phyloP scores from a whole-genome alignment of 2,113 vertebrate species.

The Colistium nudipinnis region DNA sequence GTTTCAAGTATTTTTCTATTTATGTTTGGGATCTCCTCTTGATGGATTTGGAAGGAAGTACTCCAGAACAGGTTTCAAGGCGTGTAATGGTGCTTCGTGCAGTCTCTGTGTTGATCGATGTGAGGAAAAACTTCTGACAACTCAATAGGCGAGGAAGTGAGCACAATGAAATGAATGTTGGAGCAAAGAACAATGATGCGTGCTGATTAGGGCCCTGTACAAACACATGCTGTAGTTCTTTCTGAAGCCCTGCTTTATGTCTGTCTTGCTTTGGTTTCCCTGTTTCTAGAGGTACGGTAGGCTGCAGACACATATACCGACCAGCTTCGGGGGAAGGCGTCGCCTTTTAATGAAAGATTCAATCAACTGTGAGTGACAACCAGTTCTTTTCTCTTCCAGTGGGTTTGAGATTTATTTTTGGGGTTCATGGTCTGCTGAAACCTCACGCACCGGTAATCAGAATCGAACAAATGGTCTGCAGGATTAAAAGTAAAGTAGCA shows the following conservation, averaged over 20 bases:
- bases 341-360: neutral
- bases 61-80: conserved; percentile 58
- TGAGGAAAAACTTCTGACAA: conserved; percentile 44
- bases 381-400: conserved; percentile 36
- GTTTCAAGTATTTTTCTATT: conserved; percentile 59
- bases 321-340: neutral
- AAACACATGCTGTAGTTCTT: neutral
- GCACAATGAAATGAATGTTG: conserved; percentile 26
- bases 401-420: conserved; percentile 25
- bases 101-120: conserved; percentile 62
- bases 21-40: conserved; percentile 50
- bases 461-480: conserved; percentile 11
- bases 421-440: conserved; percentile 20
- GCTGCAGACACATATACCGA: conserved; percentile 2
- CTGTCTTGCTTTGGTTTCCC: neutral
- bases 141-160: conserved; percentile 19
- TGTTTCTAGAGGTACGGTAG: neutral
- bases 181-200: conserved; percentile 27
- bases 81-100: conserved; percentile 58
- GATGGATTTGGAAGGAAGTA: conserved; percentile 56
- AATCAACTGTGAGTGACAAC: conserved; percentile 16
- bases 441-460: conserved; percentile 8
- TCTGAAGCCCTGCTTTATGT: conserved; percentile 9
- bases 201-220: conserved; percentile 35
- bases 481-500: no score